A percentile compares a stretch with the other conserved stretches of the same genome.
phyloP scores from a whole-genome alignment of 2,797 vertebrate genomes.

The Choloepus didactylus region DNA sequence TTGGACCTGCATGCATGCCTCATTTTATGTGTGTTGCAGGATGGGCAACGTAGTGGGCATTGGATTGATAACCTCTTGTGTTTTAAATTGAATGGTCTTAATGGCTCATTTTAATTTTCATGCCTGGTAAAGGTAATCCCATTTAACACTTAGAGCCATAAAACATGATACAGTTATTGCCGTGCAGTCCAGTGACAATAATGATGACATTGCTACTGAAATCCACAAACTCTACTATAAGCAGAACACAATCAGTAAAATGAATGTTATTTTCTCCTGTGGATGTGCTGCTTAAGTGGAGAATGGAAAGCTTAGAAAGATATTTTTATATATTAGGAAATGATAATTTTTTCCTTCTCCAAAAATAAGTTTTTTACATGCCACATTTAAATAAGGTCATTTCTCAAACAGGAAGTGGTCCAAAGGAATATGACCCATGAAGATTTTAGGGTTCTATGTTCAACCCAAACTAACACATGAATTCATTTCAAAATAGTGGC shows the following conservation, averaged over 20 bases:
- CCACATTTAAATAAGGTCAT: slow-evolving; percentile 52
- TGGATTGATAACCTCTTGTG: background rate
- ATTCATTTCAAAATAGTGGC: slow-evolving; percentile 32
- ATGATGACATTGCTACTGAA: background rate
- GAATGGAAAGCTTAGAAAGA: slow-evolving; percentile 5
- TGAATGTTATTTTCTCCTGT: background rate
- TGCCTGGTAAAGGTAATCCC: background rate
- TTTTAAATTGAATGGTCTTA: slow-evolving; percentile 15
- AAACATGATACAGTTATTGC: background rate
- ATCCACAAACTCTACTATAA: background rate
- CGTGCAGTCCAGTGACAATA: background rate
- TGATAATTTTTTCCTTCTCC: slow-evolving; percentile 54
- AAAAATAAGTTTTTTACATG: slow-evolving; percentile 69
- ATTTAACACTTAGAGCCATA: slow-evolving; percentile 30
- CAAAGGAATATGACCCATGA: background rate
- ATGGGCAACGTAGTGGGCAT: background rate
- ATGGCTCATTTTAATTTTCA: background rate
- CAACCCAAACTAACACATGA: background rate
- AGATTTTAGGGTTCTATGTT: background rate
- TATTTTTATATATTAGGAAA: slow-evolving; percentile 54
- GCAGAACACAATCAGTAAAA: background rate
- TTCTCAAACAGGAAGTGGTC: slow-evolving; percentile 53
- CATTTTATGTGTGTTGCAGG: background rate
- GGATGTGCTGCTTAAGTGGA: background rate
- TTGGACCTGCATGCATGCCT: background rate